Evolutionary conservation across 53 echinoderm and acorn worm species (phyloP), one percentile per base, ranked within the genome.

Genomic region (Temnopleurus reevesii): DNA sequence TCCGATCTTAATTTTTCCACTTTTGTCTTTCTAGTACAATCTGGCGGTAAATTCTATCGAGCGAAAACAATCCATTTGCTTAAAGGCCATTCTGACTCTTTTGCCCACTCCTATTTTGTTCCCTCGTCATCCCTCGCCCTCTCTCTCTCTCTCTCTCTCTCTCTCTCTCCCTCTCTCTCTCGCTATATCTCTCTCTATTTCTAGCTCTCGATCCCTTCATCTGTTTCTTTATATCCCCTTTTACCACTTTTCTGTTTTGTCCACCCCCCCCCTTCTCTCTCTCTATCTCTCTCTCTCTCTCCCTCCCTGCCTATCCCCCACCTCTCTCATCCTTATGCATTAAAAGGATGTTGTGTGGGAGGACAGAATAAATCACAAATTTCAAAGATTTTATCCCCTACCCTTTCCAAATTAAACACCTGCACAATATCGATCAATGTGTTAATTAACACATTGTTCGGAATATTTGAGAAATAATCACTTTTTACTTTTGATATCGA

Each of bases 21-120:
- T n/a, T 71, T 31, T 33, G 63, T 63, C 33, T 8, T 71, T 71
- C 71, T 71, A 71, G 41, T 71, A 41, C 71, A 71, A 71, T 41
- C 43, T 4, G 71, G 19, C 71, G 9, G 23, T n/a, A 71, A 71
- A 71, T 71, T n/a, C 36, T 31, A 31, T 63, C 63, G 30, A 38
- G 71, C 26, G 9, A 60, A 65, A 71, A 71, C 71, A 71, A 41
- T 41, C 71, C 7, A 71, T 71, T 38, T 71, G 21, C 30, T 71
- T 41, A 71, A 71, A 71, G 41, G 71, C 21, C 71, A 71, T n/a
- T 36, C 8, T 71, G 7, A 60, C 12, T 25, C 63, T 31, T 10
- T 56, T n/a, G 19, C 56, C 12, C 24, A n/a, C 5, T 21, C 6
- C 3, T 12, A n/a, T 21, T 7, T 23, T 8, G 1, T 60, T 60